These are phyloP conservation scores for Sinocyclocheilus maitianheensis DNA, from an alignment of 2,113 vertebrate species.

Conservation along the genomic window DNA sequence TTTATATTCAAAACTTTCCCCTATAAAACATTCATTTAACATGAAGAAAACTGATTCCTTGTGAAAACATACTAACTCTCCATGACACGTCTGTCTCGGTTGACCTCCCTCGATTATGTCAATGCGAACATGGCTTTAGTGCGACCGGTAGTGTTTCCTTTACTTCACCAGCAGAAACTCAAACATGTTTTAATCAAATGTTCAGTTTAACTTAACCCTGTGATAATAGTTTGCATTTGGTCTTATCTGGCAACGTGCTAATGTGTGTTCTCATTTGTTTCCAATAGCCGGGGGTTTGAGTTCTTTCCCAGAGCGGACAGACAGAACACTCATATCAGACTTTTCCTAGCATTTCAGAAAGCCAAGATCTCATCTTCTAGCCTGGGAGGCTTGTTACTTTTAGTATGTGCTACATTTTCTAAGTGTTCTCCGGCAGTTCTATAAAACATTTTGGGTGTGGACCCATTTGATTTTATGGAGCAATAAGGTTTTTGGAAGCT, in stretches of 20 bases:
- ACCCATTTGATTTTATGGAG: slow-evolving; percentile 47
- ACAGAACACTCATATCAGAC: not conserved
- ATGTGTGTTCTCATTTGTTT: slow-evolving; percentile 39
- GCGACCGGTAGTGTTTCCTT: not conserved
- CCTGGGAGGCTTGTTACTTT: slow-evolving; percentile 34
- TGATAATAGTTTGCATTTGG: slow-evolving; percentile 70
- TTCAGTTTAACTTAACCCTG: slow-evolving; percentile 59
- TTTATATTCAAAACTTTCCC: not conserved
- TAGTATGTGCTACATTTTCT: slow-evolving; percentile 7
- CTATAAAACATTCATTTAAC: not conserved
- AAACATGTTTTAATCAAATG: slow-evolving; percentile 65
- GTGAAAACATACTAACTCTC: not conserved
- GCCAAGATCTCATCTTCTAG: slow-evolving; percentile 21
- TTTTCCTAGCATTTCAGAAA: slow-evolving; percentile 6
- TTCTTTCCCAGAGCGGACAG: slow-evolving; percentile 6
- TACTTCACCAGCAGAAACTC: slow-evolving; percentile 11
- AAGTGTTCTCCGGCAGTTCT: slow-evolving; percentile 31
- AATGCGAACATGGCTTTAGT: not conserved
- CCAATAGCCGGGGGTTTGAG: slow-evolving; percentile 16
- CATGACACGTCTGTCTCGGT: not conserved
- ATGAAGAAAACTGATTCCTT: not conserved
- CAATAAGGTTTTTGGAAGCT: slow-evolving; percentile 39
- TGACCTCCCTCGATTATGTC: not conserved
- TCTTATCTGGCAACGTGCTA: slow-evolving; percentile 51
- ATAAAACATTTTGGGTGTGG: slow-evolving; percentile 53